Conservation (phyloP, 2,113 vertebrate genomes). For the Eubucco bourcierii region DNA sequence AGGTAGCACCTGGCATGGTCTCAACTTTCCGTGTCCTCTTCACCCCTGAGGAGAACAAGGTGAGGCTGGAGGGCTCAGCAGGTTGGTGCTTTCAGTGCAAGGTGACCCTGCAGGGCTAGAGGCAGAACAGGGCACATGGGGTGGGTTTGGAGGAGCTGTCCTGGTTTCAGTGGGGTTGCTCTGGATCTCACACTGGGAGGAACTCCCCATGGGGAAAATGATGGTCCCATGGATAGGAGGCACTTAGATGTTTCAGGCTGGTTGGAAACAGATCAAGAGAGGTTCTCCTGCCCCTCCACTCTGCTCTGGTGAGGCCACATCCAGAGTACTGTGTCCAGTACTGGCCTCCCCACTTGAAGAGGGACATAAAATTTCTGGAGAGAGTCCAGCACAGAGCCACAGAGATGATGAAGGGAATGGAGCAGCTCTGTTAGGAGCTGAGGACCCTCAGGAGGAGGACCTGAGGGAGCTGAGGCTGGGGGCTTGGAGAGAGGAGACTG, state of each 20-base stretch:
- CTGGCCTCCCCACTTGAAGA: no score
- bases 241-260: neutral
- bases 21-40: constrained; percentile 80
- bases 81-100: neutral
- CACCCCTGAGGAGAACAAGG: constrained; percentile 85
- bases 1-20: constrained; percentile 79
- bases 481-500: no score
- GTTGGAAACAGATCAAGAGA: no score
- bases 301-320: no score
- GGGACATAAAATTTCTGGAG: no score
- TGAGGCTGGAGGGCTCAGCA: constrained; percentile 17
- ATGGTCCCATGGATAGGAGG: neutral
- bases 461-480: no score
- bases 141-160: neutral
- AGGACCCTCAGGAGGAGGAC: no score
- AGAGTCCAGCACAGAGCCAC: no score
- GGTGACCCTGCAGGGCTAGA: neutral
- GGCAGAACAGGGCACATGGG: neutral
- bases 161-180: neutral
- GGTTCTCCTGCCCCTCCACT: no score
- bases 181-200: neutral
- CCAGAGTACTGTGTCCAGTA: no score
- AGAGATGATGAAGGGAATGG: no score
- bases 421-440: no score
- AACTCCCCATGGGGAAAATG: neutral